Evolutionary conservation across 1,140 invertebrate species (phyloP).

Genomic region (Nomia melanderi): DNA sequence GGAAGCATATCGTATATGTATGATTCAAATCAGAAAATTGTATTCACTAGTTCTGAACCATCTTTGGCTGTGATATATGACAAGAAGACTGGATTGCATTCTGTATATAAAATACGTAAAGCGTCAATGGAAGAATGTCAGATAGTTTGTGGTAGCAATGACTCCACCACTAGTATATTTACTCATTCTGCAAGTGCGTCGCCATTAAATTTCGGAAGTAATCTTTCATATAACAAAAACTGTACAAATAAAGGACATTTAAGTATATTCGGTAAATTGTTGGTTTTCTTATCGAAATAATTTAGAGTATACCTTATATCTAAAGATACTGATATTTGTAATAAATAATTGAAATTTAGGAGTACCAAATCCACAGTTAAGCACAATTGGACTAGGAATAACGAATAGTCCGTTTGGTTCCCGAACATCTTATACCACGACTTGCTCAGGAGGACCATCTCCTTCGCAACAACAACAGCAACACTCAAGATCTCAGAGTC

Average conservation of each 20-base stretch:
- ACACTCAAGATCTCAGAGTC: constrained; percentile 83
- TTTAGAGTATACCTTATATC: neutral
- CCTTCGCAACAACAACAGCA: constrained; percentile 75
- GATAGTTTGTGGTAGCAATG: constrained; percentile 81
- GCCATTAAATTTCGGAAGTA: constrained; percentile 66
- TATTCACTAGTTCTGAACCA: constrained; percentile 85
- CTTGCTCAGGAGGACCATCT: constrained; percentile 67
- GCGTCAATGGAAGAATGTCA: constrained; percentile 88
- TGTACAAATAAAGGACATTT: constrained; percentile 68
- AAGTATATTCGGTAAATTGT: constrained; percentile 72
- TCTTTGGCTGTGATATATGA: constrained; percentile 89
- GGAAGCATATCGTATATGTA: constrained; percentile 82
- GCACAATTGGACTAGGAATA: constrained; percentile 61
- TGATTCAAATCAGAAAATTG: constrained; percentile 82
- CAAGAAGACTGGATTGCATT: constrained; percentile 88
- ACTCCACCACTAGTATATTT: constrained; percentile 78
- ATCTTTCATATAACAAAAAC: constrained; percentile 66
- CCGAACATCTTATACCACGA: constrained; percentile 74
- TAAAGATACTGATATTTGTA: constrained; percentile 5
- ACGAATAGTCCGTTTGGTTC: constrained; percentile 74
- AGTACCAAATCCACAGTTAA: constrained; percentile 69
- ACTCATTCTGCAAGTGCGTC: constrained; percentile 78
- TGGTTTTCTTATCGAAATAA: neutral
- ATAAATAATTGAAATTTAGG: constrained; percentile 53
- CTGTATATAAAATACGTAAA: constrained; percentile 90